Conservation (phyloP, 2,113 vertebrate species). For the Todiramphus saurophagus region DNA sequence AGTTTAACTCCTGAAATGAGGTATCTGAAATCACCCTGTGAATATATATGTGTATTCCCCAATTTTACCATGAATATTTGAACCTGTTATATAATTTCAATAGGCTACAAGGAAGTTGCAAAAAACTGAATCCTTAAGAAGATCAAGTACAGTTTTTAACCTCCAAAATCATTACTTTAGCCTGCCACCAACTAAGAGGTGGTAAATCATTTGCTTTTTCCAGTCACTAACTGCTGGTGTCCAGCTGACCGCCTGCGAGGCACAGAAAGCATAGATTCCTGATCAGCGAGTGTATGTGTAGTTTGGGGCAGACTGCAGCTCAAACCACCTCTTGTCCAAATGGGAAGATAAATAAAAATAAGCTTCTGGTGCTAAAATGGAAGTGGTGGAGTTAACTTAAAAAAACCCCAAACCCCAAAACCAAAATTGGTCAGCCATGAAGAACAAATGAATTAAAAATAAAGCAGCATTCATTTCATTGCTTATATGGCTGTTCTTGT, state of each 20-base stretch:
- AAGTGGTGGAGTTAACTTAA: background rate
- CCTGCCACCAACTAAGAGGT: background rate
- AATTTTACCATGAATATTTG: background rate
- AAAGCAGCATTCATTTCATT: background rate
- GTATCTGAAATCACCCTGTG: background rate
- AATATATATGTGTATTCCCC: rapidly evolving
- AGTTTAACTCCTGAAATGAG: background rate
- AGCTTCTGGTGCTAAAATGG: background rate
- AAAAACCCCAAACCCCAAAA: background rate
- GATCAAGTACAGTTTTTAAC: background rate
- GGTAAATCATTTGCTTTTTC: background rate
- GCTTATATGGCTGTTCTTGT: background rate
- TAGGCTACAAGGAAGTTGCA: background rate
- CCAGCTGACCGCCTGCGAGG: background rate
- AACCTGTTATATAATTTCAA: background rate
- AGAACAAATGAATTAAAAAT: background rate
- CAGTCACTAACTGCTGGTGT: background rate
- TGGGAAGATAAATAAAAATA: background rate
- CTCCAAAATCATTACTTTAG: background rate
- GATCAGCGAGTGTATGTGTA: rapidly evolving
- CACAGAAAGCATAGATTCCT: background rate
- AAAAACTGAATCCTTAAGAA: background rate
- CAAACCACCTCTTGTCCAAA: background rate
- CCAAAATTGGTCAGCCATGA: background rate
- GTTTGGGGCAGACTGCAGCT: background rate